These are phyloP conservation scores for Leptoteleia sp. DNA, from an alignment of 1,140 invertebrate genomes.

Conservation along the genomic window DNA sequence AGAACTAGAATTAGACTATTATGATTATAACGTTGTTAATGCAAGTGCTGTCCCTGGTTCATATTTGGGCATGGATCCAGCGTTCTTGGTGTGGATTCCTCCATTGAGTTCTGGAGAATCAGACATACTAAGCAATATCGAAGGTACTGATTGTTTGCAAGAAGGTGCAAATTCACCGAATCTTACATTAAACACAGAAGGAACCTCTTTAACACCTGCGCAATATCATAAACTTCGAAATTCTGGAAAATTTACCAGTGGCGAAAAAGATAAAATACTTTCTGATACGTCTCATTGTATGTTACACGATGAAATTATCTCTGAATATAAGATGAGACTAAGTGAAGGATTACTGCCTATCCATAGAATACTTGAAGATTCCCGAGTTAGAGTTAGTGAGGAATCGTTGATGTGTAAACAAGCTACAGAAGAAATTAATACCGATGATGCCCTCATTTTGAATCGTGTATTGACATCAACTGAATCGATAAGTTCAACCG, in stretches of 20 bases:
- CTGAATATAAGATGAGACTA: slow-evolving; percentile 72
- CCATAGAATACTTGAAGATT: slow-evolving; percentile 76
- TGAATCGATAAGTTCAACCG: slow-evolving; percentile 4
- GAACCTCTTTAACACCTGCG: slow-evolving; percentile 70
- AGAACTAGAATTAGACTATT: slow-evolving; percentile 92
- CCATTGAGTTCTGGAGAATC: slow-evolving; percentile 82
- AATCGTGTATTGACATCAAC: slow-evolving; percentile 65
- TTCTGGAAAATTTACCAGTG: slow-evolving; percentile 14
- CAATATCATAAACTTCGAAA: slow-evolving; percentile 66
- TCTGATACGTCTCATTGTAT: slow-evolving; percentile 58
- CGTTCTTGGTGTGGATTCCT: slow-evolving; percentile 92
- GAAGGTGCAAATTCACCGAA: slow-evolving; percentile 37
- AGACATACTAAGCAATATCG: slow-evolving; percentile 58
- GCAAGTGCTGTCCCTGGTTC: slow-evolving; percentile 90
- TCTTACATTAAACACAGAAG: slow-evolving; percentile 68
- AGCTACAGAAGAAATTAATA: slow-evolving; percentile 55
- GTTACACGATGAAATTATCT: slow-evolving; percentile 74
- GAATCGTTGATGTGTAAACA: slow-evolving; percentile 71
- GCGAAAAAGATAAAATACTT: slow-evolving; percentile 17
- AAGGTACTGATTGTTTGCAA: slow-evolving; percentile 62
- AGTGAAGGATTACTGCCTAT: slow-evolving; percentile 77
- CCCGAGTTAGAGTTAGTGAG: slow-evolving; percentile 74
- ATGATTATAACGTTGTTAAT: slow-evolving; percentile 92
- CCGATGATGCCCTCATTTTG: slow-evolving; percentile 63
- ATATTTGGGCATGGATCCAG: slow-evolving; percentile 92